Base-by-base conservation (phyloP, 2,113 vertebrate genomes). In the Nyctereutes procyonoides region DNA sequence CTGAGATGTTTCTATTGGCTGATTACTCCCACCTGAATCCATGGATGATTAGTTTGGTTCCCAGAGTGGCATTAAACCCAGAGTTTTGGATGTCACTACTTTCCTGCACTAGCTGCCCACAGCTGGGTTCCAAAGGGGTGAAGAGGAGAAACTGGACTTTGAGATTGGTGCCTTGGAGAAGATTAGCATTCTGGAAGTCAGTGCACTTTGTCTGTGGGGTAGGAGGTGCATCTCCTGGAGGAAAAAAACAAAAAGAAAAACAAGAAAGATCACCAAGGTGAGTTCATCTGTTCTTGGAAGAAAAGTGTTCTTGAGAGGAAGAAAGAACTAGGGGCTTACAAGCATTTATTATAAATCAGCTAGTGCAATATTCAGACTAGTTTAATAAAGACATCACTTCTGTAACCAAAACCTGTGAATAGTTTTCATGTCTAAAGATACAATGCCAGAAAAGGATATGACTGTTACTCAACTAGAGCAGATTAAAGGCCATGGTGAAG, bases 11-110 rank as follows among this genome's bases (percentile, higher is more conserved):
- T n/a, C 76, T 93, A 22, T 32, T 79, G 51, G 91, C 80, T 95
- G 80, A 20, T 95, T 58, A 16, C 32, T 97, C 98, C 98, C 88
- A 99, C 99, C 99, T 99, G 99, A 99, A 99, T n/a, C 99, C 99
- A 88, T 99, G 99, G 97, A 99, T 98, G 95, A 99, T 98, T 94
- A 99, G 98, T 97, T 99, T 99, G 65, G 99, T 99, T 55, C 98
- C 99, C 65, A 97, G 98, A 51, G 98, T 99, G 90, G 94, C 96
- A 90, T 99, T 99, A 98, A 99, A 99, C 96, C 97, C 90, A 71
- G 98, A 97, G 14, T 97, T 97, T n/a, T 98, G 96, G 30, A 99
- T 97, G 53, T 95, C 97, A 53, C 95, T 90, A 0, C 98, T 98
- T 94, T 96, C 96, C 89, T 87, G 97, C 95, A 99, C 98, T 9